Conservation (phyloP, 1,140 invertebrate genomes). For the Steinernema feltiae region DNA sequence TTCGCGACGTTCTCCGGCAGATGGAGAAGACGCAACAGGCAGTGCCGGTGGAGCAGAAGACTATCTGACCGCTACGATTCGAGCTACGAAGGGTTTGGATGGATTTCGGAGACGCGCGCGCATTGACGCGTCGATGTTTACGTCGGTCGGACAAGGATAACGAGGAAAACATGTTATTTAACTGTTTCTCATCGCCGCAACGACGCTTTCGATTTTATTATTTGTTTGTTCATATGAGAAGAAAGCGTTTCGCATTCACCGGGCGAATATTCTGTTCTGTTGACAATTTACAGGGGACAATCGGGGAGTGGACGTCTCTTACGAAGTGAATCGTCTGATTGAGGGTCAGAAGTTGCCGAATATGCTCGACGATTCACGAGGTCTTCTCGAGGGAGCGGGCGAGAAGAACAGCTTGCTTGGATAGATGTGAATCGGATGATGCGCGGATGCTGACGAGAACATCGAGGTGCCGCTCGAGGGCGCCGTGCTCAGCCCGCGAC, state of each 20-base stretch:
- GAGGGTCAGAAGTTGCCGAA: background rate
- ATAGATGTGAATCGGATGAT: slow-evolving; percentile 20
- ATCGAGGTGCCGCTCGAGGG: slow-evolving; percentile 5
- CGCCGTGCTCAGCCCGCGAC: slow-evolving; percentile 17
- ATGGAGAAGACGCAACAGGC: background rate
- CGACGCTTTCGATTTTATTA: slow-evolving; percentile 6
- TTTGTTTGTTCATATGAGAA: background rate
- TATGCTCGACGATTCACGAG: slow-evolving; percentile 58
- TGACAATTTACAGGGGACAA: background rate
- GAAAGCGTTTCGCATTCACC: background rate
- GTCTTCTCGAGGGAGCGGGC: slow-evolving; percentile 28
- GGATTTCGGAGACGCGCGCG: background rate
- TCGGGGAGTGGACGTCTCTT: background rate
- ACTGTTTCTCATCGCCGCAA: background rate
- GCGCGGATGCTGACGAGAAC: slow-evolving; percentile 8
- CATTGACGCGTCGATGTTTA: background rate
- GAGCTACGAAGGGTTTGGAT: no score
- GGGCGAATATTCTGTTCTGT: background rate
- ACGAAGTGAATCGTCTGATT: background rate
- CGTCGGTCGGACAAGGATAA: background rate
- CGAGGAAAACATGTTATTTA: slow-evolving; percentile 5
- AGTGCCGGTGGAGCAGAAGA: background rate
- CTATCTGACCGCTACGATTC: no score
- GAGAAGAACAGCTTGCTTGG: slow-evolving; percentile 29
- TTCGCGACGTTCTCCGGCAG: background rate